Evolutionary conservation across 2,113 vertebrate genomes (phyloP).

Genomic region (Bujurquina vittata): DNA sequence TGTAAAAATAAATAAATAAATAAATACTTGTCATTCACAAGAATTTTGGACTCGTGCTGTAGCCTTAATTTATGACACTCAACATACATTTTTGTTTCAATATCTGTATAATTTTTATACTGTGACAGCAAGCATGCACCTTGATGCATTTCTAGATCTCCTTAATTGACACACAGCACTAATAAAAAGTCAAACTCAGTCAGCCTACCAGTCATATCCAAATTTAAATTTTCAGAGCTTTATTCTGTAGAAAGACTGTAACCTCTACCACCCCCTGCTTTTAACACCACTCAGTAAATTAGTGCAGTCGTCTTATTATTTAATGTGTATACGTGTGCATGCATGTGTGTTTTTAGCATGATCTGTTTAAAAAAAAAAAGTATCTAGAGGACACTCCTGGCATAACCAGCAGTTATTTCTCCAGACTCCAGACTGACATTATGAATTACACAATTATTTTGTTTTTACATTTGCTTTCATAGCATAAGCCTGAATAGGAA

Average conservation of each 20-base stretch:
- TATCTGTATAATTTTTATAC: neutral
- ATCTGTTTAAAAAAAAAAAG: too few species aligned
- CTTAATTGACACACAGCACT: too few species aligned
- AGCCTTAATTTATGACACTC: neutral
- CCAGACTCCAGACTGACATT: neutral
- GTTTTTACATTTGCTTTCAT: neutral
- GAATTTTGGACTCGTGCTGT: too few species aligned
- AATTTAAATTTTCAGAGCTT: neutral
- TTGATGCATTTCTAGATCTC: too few species aligned
- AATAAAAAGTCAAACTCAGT: neutral
- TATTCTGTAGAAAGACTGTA: neutral
- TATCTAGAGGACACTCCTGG: neutral
- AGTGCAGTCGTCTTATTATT: neutral
- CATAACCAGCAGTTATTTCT: neutral
- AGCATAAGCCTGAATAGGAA: conserved; percentile 15
- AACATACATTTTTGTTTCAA: neutral
- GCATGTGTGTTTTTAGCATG: neutral
- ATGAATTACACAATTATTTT: neutral
- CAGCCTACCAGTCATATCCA: neutral
- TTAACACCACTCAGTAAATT: neutral
- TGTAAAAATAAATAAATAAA: too few species aligned
- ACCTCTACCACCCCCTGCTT: neutral
- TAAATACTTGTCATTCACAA: too few species aligned
- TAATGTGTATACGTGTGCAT: fast-evolving
- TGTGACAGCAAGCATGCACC: neutral